Evolutionary conservation across 1,140 invertebrate species (phyloP).

Genomic region (Ladona fulva): DNA sequence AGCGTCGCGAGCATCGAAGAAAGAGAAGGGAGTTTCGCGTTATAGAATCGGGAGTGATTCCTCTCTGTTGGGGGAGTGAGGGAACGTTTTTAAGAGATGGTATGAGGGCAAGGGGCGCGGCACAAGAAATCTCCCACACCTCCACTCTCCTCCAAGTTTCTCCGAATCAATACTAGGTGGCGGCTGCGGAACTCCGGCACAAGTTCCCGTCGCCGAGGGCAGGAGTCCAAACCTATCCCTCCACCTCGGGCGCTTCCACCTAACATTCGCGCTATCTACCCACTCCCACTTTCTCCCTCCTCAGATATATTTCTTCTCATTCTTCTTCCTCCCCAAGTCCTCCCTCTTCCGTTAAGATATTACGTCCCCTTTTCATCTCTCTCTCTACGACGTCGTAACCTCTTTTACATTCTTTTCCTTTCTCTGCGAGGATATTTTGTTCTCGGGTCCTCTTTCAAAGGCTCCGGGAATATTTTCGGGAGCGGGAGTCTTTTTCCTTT

Average conservation of each 20-base stretch:
- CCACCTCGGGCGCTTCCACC: neutral
- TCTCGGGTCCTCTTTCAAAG: no score
- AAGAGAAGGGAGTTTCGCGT: neutral
- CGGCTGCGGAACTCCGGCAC: neutral
- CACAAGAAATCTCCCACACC: neutral
- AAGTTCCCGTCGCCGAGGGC: neutral
- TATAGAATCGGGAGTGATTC: neutral
- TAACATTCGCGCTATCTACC: neutral
- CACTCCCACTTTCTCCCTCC: neutral
- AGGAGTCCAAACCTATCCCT: neutral
- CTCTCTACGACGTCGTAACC: neutral
- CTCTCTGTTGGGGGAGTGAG: neutral
- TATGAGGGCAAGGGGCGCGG: neutral
- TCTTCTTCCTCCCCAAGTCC: neutral
- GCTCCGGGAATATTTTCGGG: no score
- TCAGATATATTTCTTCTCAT: neutral
- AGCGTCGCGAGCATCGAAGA: neutral
- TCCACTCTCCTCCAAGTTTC: neutral
- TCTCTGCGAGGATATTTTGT: no score
- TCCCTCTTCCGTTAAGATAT: neutral
- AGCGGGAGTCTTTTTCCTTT: no score
- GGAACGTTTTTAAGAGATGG: neutral
- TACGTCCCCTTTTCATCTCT: neutral
- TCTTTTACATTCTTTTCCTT: neutral
- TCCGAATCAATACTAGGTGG: constrained; percentile 3